These are phyloP conservation scores for Tetraodon nigroviridis DNA, from an alignment of 2,113 vertebrate genomes.

Conservation along the genomic window DNA sequence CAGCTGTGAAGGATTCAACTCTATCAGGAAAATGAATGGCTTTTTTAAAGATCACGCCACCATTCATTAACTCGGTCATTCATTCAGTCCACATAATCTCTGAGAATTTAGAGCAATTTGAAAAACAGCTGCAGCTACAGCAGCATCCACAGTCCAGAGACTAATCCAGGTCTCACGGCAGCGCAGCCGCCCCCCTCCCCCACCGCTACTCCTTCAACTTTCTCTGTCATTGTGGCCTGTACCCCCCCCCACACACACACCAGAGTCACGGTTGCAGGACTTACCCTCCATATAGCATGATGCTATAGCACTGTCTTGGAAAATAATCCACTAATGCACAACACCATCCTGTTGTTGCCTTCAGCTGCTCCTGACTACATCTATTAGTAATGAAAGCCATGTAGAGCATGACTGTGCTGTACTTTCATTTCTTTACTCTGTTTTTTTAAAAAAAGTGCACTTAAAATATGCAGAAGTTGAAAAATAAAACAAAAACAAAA, in stretches of 20 bases:
- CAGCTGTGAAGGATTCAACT: background rate
- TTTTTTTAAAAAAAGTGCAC: no score
- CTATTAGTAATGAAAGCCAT: constrained; percentile 19
- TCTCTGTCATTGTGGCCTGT: constrained; percentile 5
- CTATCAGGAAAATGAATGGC: constrained; percentile 23
- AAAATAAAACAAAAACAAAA: no score
- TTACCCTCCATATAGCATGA: no score
- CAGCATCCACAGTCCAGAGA: constrained; percentile 51
- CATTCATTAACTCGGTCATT: constrained; percentile 57
- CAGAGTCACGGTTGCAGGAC: no score
- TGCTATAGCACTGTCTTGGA: constrained; percentile 27
- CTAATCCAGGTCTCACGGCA: constrained; percentile 72
- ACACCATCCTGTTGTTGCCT: constrained; percentile 13
- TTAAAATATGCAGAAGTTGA: no score
- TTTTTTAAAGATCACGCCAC: constrained; percentile 29
- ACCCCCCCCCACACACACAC: constrained; percentile 9
- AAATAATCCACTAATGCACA: constrained; percentile 64
- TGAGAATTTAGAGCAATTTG: constrained; percentile 73
- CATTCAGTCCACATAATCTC: constrained; percentile 69
- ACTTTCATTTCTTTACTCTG: no score
- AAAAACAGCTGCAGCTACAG: constrained; percentile 58
- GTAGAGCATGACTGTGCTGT: no score
- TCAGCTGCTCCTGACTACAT: constrained; percentile 39
- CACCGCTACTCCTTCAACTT: constrained; percentile 15
- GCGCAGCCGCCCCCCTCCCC: constrained; percentile 23